phyloP scores from a whole-genome alignment of 2,797 vertebrate genomes.

The Iguana delicatissima region DNA sequence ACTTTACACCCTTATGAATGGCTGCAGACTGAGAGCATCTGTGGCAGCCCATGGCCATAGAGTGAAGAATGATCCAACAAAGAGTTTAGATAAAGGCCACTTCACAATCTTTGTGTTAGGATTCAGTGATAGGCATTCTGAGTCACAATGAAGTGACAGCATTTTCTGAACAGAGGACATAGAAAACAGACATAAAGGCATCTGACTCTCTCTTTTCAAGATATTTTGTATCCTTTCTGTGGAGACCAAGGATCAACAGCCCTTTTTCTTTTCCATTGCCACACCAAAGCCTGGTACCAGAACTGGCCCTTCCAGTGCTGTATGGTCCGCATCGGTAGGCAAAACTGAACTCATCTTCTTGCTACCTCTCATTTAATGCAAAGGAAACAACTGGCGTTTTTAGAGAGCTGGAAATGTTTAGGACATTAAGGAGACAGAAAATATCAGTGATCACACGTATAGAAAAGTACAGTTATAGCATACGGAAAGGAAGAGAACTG shows the following conservation, averaged over 20 bases:
- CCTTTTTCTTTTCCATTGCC: background rate
- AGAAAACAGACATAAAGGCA: background rate
- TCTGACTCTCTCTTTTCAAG: background rate
- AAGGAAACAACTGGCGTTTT: background rate
- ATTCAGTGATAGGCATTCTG: background rate
- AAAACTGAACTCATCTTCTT: background rate
- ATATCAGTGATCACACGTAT: background rate
- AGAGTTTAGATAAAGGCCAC: background rate
- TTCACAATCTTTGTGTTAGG: background rate
- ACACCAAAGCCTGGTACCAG: background rate
- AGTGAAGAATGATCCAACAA: background rate
- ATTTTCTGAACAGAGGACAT: background rate
- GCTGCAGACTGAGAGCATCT: background rate
- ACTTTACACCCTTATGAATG: background rate
- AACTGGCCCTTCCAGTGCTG: background rate
- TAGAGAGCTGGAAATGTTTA: background rate
- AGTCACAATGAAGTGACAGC: background rate
- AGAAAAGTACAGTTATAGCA: background rate
- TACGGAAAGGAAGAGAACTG: background rate
- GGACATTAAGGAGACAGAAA: background rate
- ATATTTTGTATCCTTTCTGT: background rate
- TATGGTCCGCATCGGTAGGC: background rate
- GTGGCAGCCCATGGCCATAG: background rate
- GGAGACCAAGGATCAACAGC: background rate
- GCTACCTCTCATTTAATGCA: background rate